phyloP scores from a whole-genome alignment of 2,797 vertebrate genomes.

The Phoebastria nigripes region DNA sequence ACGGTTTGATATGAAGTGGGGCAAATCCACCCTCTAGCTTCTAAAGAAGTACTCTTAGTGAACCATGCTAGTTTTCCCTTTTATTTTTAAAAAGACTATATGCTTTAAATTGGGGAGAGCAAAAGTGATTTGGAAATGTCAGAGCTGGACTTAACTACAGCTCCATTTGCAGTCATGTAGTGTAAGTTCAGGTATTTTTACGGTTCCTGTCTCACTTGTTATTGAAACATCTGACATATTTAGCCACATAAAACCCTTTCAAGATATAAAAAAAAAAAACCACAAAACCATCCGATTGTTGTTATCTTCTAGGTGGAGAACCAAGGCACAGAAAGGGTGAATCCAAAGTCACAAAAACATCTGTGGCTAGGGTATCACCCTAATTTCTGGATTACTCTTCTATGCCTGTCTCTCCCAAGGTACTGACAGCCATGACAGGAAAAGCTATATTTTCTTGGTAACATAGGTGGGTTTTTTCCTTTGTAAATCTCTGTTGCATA shows the following conservation, averaged over 20 bases:
- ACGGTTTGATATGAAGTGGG: constrained; percentile 41
- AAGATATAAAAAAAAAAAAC: background rate
- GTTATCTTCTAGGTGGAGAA: background rate
- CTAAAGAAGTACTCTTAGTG: constrained; percentile 12
- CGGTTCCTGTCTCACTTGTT: background rate
- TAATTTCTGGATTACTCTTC: background rate
- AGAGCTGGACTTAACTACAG: background rate
- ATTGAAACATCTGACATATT: background rate
- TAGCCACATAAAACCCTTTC: background rate
- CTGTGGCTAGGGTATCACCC: background rate
- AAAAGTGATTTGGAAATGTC: background rate
- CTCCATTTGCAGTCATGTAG: background rate
- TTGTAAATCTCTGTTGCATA: background rate
- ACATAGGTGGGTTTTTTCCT: background rate
- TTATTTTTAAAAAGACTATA: background rate
- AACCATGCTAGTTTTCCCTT: background rate
- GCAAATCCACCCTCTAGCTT: constrained; percentile 52
- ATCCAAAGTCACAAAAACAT: background rate
- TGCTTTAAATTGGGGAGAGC: background rate
- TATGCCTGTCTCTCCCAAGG: background rate
- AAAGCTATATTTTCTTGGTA: background rate
- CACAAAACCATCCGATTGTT: rapidly evolving
- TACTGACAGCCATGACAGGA: background rate
- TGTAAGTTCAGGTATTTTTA: background rate
- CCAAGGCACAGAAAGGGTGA: background rate